Base-by-base conservation (phyloP, 2,113 vertebrate genomes). In the Alces alces region DNA sequence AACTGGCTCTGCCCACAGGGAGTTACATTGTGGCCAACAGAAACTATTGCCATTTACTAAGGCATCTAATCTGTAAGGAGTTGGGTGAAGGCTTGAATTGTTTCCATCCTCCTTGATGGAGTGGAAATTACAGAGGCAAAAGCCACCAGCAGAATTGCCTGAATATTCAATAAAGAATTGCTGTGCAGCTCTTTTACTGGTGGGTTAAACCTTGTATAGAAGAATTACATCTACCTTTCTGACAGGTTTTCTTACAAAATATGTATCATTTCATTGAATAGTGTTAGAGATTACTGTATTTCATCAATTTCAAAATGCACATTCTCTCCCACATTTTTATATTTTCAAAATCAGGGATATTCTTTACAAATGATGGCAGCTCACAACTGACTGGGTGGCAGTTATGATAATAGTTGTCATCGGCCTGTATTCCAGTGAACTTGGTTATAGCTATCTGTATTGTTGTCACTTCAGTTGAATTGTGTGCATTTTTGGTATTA, bases 201-300 rank as follows among this genome's bases (percentile, higher is more conserved):
- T 82, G 80, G 33, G 25, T 78, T 66, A 39, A 84, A 70, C 25
- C 33, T 96, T 60, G 39, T 78, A 50, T 52, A 76, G 57, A 93
- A 96, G 88, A 91, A 95, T 93, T 47, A 61, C 27, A 83, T 80
- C 13, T 23, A 79, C 7, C 43, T 36, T 84, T 95, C 78, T 95
- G 82, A 52, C 60, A 89, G 36, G 4, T 92, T 95, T 96, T 82
- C 92, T 93, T 94, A 79, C 17, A 92, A 70, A 91, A 16, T 66
- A 8, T 33, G 4, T 84, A 39, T 80, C 3, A 54, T 95, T 91
- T 95, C 66, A n/a, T 70, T 91, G 86, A 92, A 47, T 95, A n/a
- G 80, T 89, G 45, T 93, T 96, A 93, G 76, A 55, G 60, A 47
- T 78, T 16, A 58, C 66, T 92, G 3, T 93, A 88, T 76, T 90